Evolutionary conservation across 23 tunicate genomes (phyloP).

Genomic region (Corella eumyota): DNA sequence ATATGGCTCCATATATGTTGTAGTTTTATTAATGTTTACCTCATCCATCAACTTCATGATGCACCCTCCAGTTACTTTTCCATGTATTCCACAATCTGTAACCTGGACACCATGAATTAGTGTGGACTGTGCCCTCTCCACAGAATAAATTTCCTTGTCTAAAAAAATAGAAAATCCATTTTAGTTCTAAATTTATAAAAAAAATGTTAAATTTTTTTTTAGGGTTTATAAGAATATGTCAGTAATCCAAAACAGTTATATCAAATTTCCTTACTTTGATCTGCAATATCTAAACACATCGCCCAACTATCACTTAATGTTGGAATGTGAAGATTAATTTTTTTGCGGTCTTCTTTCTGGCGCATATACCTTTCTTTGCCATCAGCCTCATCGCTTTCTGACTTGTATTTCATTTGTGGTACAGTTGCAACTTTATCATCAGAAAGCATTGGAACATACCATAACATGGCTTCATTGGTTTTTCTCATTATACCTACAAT

Average conservation of each 20-base stretch:
- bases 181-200: too few species aligned
- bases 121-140: constrained; percentile 49
- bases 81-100: constrained; percentile 58
- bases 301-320: constrained; percentile 33
- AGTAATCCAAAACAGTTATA: neutral
- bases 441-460: constrained; percentile 3
- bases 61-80: constrained; percentile 50
- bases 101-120: constrained; percentile 67
- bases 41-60: constrained; percentile 96
- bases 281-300: constrained; percentile 7
- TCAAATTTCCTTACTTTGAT: neutral
- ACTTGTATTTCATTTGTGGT: neutral
- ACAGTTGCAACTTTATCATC: neutral
- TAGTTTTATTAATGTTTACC: too few species aligned
- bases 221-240: constrained; percentile 19
- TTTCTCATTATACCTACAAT: neutral
- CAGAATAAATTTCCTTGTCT: constrained; percentile 37
- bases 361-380: constrained; percentile 34
- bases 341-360: constrained; percentile 49
- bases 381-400: constrained; percentile 13
- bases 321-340: neutral
- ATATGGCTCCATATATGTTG: neutral
- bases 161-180: neutral
- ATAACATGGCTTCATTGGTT: constrained; percentile 6
- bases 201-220: too few species aligned